phyloP scores from a whole-genome alignment of 2,113 vertebrate species.

The Ammodytes marinus region DNA sequence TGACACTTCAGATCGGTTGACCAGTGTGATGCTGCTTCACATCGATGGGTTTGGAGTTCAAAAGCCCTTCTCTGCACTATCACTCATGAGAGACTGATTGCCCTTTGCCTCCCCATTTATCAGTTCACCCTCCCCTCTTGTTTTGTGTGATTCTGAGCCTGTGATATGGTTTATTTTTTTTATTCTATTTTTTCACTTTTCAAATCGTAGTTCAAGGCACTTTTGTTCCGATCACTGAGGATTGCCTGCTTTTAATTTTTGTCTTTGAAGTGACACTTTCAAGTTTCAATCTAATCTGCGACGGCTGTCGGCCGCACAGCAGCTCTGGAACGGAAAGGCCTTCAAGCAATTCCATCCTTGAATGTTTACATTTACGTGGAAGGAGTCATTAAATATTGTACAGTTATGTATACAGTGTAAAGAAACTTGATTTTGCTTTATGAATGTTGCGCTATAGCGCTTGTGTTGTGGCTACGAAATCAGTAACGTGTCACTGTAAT shows the following conservation, averaged over 20 bases:
- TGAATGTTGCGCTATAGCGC: conserved; percentile 11
- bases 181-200: conserved; percentile 27
- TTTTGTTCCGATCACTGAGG: conserved; percentile 10
- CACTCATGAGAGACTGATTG: conserved; percentile 59
- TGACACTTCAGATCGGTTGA: conserved; percentile 40
- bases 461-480: conserved; percentile 14
- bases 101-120: conserved; percentile 48
- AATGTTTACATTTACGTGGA: conserved; percentile 67
- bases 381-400: conserved; percentile 38
- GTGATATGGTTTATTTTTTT: conserved; percentile 17
- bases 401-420: conserved; percentile 39
- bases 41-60: conserved; percentile 63
- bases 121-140: conserved; percentile 27
- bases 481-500: conserved; percentile 35
- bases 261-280: conserved; percentile 27
- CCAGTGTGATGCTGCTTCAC: conserved; percentile 51
- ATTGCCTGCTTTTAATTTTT: conserved; percentile 31
- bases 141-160: conserved; percentile 34
- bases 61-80: conserved; percentile 83
- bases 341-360: conserved; percentile 30
- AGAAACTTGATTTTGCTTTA: conserved; percentile 22
- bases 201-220: background rate
- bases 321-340: conserved; percentile 49
- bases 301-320: background rate
- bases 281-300: background rate